phyloP scores from a whole-genome alignment of 2,113 vertebrate genomes.

The Poeciliopsis retropinna region DNA sequence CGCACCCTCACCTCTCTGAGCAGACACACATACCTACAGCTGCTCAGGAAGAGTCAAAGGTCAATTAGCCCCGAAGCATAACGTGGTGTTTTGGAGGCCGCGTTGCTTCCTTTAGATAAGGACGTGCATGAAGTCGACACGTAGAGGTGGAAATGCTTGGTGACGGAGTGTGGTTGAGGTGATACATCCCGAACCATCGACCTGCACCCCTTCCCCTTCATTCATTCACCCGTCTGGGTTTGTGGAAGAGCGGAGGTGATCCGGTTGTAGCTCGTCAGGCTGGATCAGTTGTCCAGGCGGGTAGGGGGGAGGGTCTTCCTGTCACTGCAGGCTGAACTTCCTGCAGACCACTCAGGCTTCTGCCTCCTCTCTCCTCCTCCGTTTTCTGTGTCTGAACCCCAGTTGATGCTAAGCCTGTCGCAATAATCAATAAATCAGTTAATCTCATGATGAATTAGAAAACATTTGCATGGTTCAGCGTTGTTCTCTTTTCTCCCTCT shows the following conservation, averaged over 20 bases:
- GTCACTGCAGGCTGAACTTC: constrained; percentile 17
- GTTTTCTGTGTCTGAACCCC: constrained; percentile 54
- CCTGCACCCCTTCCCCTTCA: constrained; percentile 28
- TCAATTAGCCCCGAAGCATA: background rate
- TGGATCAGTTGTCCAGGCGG: background rate
- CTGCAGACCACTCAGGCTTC: constrained; percentile 69
- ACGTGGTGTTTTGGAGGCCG: background rate
- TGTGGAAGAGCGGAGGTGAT: background rate
- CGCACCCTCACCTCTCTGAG: constrained; percentile 1
- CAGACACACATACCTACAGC: background rate
- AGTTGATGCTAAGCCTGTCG: background rate
- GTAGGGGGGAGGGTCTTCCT: constrained; percentile 15
- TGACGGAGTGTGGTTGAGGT: constrained; percentile 44
- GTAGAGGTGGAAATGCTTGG: background rate
- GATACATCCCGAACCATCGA: constrained; percentile 58
- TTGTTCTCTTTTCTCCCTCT: too few relatives aligned
- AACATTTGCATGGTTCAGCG: too few relatives aligned
- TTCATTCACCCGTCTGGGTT: constrained; percentile 61
- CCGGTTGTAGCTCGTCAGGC: too few relatives aligned
- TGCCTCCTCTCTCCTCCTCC: constrained; percentile 54
- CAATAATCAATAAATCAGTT: too few relatives aligned
- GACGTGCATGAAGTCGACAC: background rate
- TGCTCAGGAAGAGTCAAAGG: background rate
- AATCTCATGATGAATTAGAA: too few relatives aligned
- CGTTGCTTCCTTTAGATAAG: background rate